A percentile compares a stretch with the other conserved stretches of the same genome.
Evolutionary conservation across 1,140 invertebrate genomes (phyloP).

Genomic region (Scaptomyza pallida): DNA sequence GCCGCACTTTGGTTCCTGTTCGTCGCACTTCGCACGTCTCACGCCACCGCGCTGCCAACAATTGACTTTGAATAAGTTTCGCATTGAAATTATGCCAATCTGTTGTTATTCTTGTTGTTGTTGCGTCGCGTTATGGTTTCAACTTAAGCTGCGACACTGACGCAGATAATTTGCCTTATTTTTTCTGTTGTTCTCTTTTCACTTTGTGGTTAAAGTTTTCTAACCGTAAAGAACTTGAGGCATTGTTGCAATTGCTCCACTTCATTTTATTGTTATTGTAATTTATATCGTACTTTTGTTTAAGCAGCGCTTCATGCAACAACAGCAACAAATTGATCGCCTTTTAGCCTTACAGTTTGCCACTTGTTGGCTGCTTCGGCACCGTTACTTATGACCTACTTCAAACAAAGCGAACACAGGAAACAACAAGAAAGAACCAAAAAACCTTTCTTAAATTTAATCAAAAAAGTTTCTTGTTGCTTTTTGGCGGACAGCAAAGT

Average conservation of each 20-base stretch:
- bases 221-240: constrained; percentile 39
- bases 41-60: constrained; percentile 51
- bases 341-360: constrained; percentile 32
- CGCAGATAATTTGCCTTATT: constrained; percentile 58
- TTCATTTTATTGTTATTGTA: constrained; percentile 63
- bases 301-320: constrained; percentile 65
- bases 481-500: constrained; percentile 57
- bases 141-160: constrained; percentile 65
- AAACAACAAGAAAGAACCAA: background rate
- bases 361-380: constrained; percentile 75
- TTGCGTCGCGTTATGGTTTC: constrained; percentile 1
- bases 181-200: background rate
- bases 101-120: constrained; percentile 37
- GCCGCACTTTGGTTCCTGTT: constrained; percentile 2
- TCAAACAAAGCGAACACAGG: no score
- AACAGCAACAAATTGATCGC: constrained; percentile 5
- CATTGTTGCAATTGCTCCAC: constrained; percentile 41
- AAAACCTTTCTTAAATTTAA: constrained; percentile 78
- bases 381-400: no score
- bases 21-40: background rate
- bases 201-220: constrained; percentile 45
- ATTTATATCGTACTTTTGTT: constrained; percentile 57
- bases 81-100: constrained; percentile 76
- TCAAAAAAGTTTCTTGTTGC: constrained; percentile 71
- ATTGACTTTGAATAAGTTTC: constrained; percentile 77